Evolutionary conservation across 2,113 vertebrate species (phyloP).

Genomic region (Rhinolophus ferrumequinum): DNA sequence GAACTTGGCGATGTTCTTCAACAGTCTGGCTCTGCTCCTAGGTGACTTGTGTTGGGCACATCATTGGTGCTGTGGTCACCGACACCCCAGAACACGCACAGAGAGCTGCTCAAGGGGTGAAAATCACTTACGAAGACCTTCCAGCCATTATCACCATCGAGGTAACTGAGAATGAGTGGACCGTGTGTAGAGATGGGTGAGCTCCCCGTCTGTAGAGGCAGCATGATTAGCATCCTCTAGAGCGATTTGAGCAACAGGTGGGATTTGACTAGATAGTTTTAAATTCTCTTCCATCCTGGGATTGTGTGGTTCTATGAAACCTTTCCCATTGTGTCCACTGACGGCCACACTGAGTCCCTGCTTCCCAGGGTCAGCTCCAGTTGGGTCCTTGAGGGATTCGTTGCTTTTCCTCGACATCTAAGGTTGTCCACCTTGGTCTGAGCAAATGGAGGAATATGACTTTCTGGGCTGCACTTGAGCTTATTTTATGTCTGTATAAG

Average conservation of each 20-base stretch:
- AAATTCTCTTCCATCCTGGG: not conserved
- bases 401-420: not conserved
- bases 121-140: slow-evolving; percentile 93
- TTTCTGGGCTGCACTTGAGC: not conserved
- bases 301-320: not conserved
- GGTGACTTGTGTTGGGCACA: slow-evolving; percentile 97
- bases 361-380: not conserved
- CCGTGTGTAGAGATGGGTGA: not conserved
- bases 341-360: not conserved
- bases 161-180: slow-evolving; percentile 82
- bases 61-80: slow-evolving; percentile 94
- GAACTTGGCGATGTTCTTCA: not conserved
- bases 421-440: not conserved
- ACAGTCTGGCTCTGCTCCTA: slow-evolving; percentile 72
- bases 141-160: slow-evolving; percentile 93
- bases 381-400: not conserved
- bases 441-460: not conserved
- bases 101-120: slow-evolving; percentile 91
- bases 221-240: not conserved
- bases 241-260: not conserved
- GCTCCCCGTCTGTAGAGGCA: not conserved
- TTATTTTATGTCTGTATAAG: not conserved
- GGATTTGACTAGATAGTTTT: not conserved
- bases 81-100: slow-evolving; percentile 94
- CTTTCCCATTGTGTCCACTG: not conserved